Base-by-base conservation (phyloP, 2,888 invertebrate species). In the Barypeithes pellucidus region DNA sequence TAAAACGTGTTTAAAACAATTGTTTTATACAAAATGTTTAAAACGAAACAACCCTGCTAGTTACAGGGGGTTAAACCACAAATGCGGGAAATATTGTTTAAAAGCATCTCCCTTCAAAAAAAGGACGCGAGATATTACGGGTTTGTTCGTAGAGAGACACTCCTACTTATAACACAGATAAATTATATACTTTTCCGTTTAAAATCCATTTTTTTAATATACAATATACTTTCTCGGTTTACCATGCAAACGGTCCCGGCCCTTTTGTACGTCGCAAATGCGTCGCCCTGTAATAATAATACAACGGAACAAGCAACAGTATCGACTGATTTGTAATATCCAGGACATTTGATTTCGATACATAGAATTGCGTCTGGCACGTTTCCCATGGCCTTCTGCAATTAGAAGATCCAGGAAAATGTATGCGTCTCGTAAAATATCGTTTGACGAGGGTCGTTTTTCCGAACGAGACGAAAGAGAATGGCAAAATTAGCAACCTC, bases 321-420 rank as follows among this genome's bases (percentile, higher is more conserved):
- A 52, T 52, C 29, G 52, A 52, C 52, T 52, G 29, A 52, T 52
- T 52, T 52, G 52, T 52, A 52, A 12, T 52, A 52, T 52, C 29
- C 29, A 52, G 52, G 52, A 14, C 14, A 29, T 52, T 52, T 52
- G 1, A 29, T 29, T 29, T 29, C 52, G 29, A 29, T n/a, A 52
- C 29, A 52, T 29, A 1, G 29, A 52, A 52, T 29, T 52, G 14
- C 52, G 24, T 14, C 22, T 14, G 24, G n/a, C n/a, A 14, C 29
- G 52, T 24, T 52, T 24, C 52, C 14, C 24, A 52, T 29, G 52
- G 29, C 14, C 14, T 52, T 14, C 14, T 52, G 52, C 52, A 52
- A 52, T 52, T 29, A 52, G n/a, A 52, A n/a, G 24, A 52, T 7
- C 29, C 52, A 14, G 14, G 29, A 29, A 14, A 29, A 52, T 29